Evolutionary conservation across 1,140 invertebrate genomes (phyloP).

Genomic region (Drosophila punjabiensis): DNA sequence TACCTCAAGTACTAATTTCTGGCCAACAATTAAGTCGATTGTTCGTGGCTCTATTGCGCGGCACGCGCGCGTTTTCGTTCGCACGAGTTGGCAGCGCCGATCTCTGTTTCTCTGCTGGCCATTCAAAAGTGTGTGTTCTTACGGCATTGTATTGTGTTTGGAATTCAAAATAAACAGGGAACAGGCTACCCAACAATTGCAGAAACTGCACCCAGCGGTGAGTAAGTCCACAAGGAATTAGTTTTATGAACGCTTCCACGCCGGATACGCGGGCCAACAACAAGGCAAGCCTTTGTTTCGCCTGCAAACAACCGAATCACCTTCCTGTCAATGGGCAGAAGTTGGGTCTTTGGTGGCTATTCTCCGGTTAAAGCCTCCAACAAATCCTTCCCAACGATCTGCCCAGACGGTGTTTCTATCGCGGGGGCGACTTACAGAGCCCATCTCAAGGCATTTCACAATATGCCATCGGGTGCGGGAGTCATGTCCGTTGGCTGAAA

Average conservation of each 20-base stretch:
- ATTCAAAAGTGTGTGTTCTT: conserved; percentile 65
- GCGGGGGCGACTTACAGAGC: not conserved
- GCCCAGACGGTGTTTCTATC: not conserved
- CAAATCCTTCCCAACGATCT: not conserved
- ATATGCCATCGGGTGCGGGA: conserved; percentile 6
- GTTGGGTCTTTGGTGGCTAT: not conserved
- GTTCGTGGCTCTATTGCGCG: conserved; percentile 7
- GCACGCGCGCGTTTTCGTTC: conserved; percentile 47
- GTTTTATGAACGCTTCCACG: not conserved
- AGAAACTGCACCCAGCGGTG: conserved; percentile 29
- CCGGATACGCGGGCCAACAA: not conserved
- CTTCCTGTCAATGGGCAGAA: conserved; percentile 7
- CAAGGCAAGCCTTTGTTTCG: conserved; percentile 6
- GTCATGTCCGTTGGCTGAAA: conserved; percentile 64
- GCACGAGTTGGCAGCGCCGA: conserved; percentile 40
- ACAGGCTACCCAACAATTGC: conserved; percentile 11
- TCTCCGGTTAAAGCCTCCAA: not conserved
- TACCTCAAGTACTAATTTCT: fast-evolving
- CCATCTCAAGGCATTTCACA: not conserved
- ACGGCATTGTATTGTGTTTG: conserved; percentile 28
- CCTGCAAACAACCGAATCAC: conserved; percentile 18
- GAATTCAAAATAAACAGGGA: conserved; percentile 42
- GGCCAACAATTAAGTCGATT: conserved; percentile 11
- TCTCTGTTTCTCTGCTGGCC: conserved; percentile 39
- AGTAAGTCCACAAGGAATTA: conserved; percentile 4